phyloP scores from a whole-genome alignment of 1,140 invertebrate genomes.

The Adoxophyes honmai region DNA sequence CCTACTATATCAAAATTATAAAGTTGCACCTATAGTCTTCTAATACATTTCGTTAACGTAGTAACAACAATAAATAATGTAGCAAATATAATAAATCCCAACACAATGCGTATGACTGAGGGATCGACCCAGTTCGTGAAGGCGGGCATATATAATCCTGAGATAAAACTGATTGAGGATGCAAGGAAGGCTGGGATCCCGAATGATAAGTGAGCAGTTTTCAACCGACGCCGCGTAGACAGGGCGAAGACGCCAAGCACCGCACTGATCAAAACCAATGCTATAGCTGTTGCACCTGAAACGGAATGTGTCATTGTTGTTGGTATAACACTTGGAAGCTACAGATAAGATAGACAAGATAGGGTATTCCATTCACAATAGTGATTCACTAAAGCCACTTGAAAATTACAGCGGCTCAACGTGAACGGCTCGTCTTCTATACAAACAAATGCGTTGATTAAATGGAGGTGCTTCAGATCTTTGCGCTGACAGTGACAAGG shows the following conservation, averaged over 20 bases:
- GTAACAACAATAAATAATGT: constrained; percentile 31
- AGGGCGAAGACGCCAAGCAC: constrained; percentile 26
- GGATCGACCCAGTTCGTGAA: constrained; percentile 31
- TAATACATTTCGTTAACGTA: constrained; percentile 38
- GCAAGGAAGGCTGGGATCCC: constrained; percentile 40
- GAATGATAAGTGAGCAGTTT: constrained; percentile 29
- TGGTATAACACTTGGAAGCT: constrained; percentile 24
- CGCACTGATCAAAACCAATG: constrained; percentile 23
- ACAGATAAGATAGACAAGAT: too few species aligned
- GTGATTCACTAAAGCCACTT: too few species aligned
- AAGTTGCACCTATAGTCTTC: constrained; percentile 22
- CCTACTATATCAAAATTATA: too few species aligned
- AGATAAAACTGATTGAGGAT: constrained; percentile 38
- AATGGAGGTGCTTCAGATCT: too few species aligned
- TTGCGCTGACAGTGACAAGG: too few species aligned
- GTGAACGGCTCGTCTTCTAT: too few species aligned
- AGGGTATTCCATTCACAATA: constrained; percentile 27
- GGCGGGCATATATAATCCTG: constrained; percentile 20
- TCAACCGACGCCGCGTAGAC: constrained; percentile 18
- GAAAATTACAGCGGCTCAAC: too few species aligned
- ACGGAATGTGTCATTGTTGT: constrained; percentile 15
- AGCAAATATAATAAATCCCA: constrained; percentile 36
- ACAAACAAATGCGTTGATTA: too few species aligned
- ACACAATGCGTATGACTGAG: constrained; percentile 25
- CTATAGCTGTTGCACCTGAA: constrained; percentile 30